Evolutionary conservation across 2,888 invertebrate genomes (phyloP), one percentile per base, ranked within the genome.

Genomic region (Rhabditoides inermis): DNA sequence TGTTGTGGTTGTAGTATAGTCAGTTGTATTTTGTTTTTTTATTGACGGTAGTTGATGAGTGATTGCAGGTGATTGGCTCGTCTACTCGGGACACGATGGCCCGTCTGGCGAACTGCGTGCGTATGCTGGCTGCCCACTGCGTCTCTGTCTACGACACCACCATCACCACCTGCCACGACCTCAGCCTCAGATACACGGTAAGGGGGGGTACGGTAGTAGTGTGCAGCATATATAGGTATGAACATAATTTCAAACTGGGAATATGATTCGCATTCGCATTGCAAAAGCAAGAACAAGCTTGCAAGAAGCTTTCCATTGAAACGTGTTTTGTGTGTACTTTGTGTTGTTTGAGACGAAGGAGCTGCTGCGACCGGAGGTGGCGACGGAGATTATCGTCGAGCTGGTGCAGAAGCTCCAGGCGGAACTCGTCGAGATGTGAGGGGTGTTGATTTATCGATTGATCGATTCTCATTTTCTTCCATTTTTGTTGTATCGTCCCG

Each of bases 81-180:
- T 79, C 82, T 0, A 88, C 88, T 65, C 83, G 92, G 49, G 86
- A 88, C 78, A 85, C 85, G n/a, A 88, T 98, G 73, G 85, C 86
- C 0, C 82, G 95, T 53, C 79, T 94, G 25, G 84, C 87, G 51
- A 94, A 94, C 78, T 91, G 91, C 76, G 86, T 98, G 58, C 78
- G 87, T 44, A 86, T 88, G 0, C 79, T 98, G 50, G 86, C 88
- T 0, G 84, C 87, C 25, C 86, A 88, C 62, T 87, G 88, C 76
- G 86, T 94, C 80, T 85, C 89, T 82, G 79, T 98, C 2, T 91
- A 86, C 69, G 91, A 94, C 75, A 90, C 90, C 0, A 90, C 88
- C 72, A 87, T 94, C 44, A 83, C 86, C 65, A 75, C 78, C 10
- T 89, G 91, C 0, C 94, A 85, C 77, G 89, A 91, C 66, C 88